Evolutionary conservation across 2,888 invertebrate species (phyloP), one percentile per base, ranked within the genome.

Genomic region (Nebria brevicollis): DNA sequence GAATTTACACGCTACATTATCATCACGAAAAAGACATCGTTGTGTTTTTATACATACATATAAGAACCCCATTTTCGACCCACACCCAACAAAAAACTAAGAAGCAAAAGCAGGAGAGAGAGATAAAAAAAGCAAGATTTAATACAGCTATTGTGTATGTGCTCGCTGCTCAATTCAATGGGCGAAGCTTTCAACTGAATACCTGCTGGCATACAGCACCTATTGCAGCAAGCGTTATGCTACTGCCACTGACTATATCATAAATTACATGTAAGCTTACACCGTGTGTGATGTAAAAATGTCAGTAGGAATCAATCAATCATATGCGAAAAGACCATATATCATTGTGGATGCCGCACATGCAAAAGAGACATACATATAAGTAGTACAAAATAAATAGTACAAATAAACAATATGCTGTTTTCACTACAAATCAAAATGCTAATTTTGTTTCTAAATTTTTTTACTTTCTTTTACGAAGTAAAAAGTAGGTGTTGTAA

Each of bases 261-360:
- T 76, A 76, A 76, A 76, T 76, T 76, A 76, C 76, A 41, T 42
- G 76, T 66, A 68, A 66, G 76, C 54, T 54, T 54, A 54, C 54
- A 54, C 54, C 54, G 54, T 54, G 54, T 54, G 54, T 54, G 54
- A 54, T 54, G 54, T 54, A 54, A 54, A 54, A 54, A 54, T 54
- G 73, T 73, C 73, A 73, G 42, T 42, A 41, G 41, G 66, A 66
- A 76, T 76, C 76, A 41, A 76, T 76, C 76, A 76, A 76, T 76
- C 76, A 76, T 34, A 66, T 34, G 66, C 76, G 42, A 66, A 73
- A 73, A 76, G 76, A 66, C 34, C 34, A 76, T 76, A 66, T 68
- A 76, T 76, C 76, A 76, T 68, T 4, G 66, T 66, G 54, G 73
- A 73, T 54, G 13, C 54, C 54, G 13, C 54, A 54, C 54, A 54